Base-by-base conservation (phyloP, 2,797 vertebrate genomes). In the Crenichthys baileyi region DNA sequence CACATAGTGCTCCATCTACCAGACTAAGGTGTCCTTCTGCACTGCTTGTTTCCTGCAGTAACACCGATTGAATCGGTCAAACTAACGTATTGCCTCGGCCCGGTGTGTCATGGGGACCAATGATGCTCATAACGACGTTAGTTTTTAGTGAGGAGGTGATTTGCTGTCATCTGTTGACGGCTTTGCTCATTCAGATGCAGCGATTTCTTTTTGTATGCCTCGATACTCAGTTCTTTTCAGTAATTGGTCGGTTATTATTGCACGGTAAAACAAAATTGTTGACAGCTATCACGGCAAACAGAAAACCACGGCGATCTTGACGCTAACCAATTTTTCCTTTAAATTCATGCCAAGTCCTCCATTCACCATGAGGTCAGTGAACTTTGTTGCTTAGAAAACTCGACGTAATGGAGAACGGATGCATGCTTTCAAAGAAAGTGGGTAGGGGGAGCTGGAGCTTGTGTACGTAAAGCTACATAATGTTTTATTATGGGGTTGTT, bases 401-500 rank as follows among this genome's bases (percentile, higher is more conserved):
- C 63, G 15, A 46, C 51, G 56, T 22, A 2, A 63, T 39, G 53
- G 79, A 84, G 77, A 85, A 79, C 78, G n/a, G 84, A 60, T 20
- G 73, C 80, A 60, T 80, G 84, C 73, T 83, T 83, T 85, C 74
- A 81, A 74, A 73, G 77, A 67, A 76, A 50, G 79, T 73, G 68
- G 73, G 82, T 58, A 26, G 60, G 75, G 67, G 78, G 77, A 77
- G 75, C 5, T 18, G 67, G 83, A 73, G 89, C 72, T 51, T 84
- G 81, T 89, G 84, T 88, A 84, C 2, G 73, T 83, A 84, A 87
- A 88, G 84, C 83, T 81, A 82, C 83, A 75, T 84, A 78, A 75
- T 87, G 88, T 92, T 93, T 91, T 90, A 91, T 85, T 89, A 84
- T 29, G 76, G 88, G 81, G 77, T 55, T 80, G 82, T 87, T 71